phyloP scores from a whole-genome alignment of 2,113 vertebrate species.

The Cygnus atratus region DNA sequence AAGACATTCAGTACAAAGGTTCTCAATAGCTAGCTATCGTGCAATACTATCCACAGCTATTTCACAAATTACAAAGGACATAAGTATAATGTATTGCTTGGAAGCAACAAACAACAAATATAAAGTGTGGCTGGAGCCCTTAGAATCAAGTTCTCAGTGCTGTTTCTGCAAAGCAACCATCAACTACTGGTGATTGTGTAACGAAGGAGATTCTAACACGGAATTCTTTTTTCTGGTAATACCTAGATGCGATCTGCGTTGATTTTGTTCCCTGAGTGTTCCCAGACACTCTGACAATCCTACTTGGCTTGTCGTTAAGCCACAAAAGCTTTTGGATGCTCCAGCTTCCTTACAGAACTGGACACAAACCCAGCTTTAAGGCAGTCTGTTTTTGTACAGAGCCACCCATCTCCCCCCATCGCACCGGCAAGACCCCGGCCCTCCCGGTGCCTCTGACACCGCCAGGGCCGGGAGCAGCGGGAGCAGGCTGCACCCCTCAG shows the following conservation, averaged over 20 bases:
- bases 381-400: fast-evolving
- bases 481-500: fast-evolving
- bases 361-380: neutral
- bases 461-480: fast-evolving
- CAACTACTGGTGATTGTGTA: neutral
- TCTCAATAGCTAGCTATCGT: neutral
- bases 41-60: neutral
- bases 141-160: neutral
- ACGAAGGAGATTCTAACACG: neutral
- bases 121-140: neutral
- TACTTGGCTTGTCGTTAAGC: neutral
- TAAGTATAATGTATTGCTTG: neutral
- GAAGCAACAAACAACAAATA: neutral
- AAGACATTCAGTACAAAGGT: neutral
- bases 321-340: neutral
- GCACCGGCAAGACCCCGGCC: neutral
- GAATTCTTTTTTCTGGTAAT: neutral
- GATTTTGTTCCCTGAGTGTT: neutral
- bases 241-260: fast-evolving
- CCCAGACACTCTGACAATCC: neutral
- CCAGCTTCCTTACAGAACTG: neutral
- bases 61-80: neutral
- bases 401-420: neutral
- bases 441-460: neutral
- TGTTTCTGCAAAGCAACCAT: neutral